Evolutionary conservation across 2,797 vertebrate genomes (phyloP).

Genomic region (Lepilemur ruficaudatus): DNA sequence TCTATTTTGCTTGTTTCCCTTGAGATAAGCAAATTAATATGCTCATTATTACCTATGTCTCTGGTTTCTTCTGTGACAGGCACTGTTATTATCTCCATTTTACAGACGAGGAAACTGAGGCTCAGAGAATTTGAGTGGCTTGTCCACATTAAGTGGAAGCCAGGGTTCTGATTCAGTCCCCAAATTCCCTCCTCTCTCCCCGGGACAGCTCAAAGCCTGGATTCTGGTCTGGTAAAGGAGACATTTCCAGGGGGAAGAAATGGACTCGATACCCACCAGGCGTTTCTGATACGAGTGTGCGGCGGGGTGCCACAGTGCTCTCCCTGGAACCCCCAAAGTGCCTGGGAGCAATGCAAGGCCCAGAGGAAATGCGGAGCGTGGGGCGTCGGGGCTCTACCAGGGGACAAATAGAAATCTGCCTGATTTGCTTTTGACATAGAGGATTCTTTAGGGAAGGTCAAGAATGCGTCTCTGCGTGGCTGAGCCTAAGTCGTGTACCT

Average conservation of each 20-base stretch:
- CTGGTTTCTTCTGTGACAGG: neutral
- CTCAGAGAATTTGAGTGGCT: neutral
- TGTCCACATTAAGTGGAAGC: neutral
- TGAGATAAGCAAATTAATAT: neutral
- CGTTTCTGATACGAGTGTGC: accelerated
- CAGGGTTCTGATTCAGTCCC: too few species aligned
- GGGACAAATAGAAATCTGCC: neutral
- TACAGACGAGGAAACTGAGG: neutral
- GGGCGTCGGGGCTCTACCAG: neutral
- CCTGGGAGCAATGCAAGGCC: accelerated
- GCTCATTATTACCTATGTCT: neutral
- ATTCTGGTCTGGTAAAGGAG: neutral
- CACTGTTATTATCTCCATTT: neutral
- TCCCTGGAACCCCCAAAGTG: accelerated
- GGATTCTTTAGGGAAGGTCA: neutral
- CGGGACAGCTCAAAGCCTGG: neutral
- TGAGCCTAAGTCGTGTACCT: accelerated
- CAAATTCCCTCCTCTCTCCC: neutral
- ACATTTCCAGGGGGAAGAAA: neutral
- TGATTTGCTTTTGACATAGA: neutral
- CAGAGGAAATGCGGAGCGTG: neutral
- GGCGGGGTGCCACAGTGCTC: neutral
- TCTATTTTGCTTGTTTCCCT: neutral
- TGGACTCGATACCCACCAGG: accelerated
- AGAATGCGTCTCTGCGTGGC: accelerated